phyloP scores from a whole-genome alignment of 2,113 vertebrate genomes.

The Cyanocitta stelleri region DNA sequence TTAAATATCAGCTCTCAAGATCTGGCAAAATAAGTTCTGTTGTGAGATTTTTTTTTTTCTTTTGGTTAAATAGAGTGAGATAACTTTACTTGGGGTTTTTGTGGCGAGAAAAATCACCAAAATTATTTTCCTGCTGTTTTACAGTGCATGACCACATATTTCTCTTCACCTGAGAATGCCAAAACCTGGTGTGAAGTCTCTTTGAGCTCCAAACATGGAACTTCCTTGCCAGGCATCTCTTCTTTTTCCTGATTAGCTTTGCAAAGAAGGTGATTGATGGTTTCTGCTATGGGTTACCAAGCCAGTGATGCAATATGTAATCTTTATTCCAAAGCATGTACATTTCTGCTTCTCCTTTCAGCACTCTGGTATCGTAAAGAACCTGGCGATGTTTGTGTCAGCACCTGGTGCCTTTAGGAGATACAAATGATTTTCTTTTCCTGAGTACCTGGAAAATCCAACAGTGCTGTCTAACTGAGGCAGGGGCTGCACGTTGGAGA shows the following conservation, averaged over 20 bases:
- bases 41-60: not conserved
- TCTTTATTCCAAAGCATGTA: not conserved
- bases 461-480: not conserved
- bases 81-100: not conserved
- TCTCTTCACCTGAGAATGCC: not conserved
- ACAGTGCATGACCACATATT: not conserved
- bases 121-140: not conserved
- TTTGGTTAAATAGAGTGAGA: not conserved
- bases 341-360: not conserved
- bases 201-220: not conserved
- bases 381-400: not conserved
- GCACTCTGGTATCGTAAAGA: not conserved
- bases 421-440: not conserved
- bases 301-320: not conserved
- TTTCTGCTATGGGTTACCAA: not conserved
- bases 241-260: not conserved
- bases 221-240: not conserved
- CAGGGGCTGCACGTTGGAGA: not conserved
- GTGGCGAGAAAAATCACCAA: not conserved
- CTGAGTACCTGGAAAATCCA: not conserved
- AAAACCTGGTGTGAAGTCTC: not conserved
- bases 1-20: not conserved
- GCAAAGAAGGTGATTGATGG: accelerated
- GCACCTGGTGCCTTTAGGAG: not conserved
- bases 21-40: not conserved